These are phyloP conservation scores for Hecatera dysodea DNA, from an alignment of 2,888 invertebrate genomes.

Conservation along the genomic window DNA sequence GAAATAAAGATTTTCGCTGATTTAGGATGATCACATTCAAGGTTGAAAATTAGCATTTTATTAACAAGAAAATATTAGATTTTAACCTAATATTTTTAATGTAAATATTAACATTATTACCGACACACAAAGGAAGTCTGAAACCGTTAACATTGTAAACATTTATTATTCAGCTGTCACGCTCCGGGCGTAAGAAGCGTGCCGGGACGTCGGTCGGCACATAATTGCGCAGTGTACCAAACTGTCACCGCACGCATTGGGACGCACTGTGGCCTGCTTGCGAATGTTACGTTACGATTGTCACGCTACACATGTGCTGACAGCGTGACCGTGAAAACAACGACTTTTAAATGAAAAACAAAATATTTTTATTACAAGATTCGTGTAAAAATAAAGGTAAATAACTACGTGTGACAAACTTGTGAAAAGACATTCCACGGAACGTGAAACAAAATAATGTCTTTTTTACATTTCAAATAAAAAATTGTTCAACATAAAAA, in stretches of 20 bases:
- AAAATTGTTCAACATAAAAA: conserved; percentile 12
- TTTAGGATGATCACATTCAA: not conserved
- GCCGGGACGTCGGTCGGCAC: conserved; percentile 15
- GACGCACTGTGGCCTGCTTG: conserved; percentile 67
- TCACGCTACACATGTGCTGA: conserved; percentile 32
- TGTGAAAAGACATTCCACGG: conserved; percentile 27
- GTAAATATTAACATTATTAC: not conserved
- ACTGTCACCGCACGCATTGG: conserved; percentile 51
- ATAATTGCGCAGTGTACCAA: conserved; percentile 50
- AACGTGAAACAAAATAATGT: conserved; percentile 20
- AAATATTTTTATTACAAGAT: conserved; percentile 2
- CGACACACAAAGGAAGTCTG: not conserved
- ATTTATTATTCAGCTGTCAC: conserved; percentile 50
- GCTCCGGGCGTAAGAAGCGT: conserved; percentile 19
- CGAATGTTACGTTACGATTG: conserved; percentile 57
- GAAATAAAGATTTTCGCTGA: too few species aligned
- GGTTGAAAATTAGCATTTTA: not conserved
- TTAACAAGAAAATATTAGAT: not conserved
- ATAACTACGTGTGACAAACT: conserved; percentile 28
- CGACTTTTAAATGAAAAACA: conserved; percentile 5
- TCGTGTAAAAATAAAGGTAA: conserved; percentile 8
- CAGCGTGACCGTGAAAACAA: conserved; percentile 45
- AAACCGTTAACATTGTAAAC: not conserved
- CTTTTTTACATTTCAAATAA: conserved; percentile 10
- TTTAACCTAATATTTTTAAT: not conserved